phyloP scores from a whole-genome alignment of 2,113 vertebrate species.

The Pseudopipra pipra region DNA sequence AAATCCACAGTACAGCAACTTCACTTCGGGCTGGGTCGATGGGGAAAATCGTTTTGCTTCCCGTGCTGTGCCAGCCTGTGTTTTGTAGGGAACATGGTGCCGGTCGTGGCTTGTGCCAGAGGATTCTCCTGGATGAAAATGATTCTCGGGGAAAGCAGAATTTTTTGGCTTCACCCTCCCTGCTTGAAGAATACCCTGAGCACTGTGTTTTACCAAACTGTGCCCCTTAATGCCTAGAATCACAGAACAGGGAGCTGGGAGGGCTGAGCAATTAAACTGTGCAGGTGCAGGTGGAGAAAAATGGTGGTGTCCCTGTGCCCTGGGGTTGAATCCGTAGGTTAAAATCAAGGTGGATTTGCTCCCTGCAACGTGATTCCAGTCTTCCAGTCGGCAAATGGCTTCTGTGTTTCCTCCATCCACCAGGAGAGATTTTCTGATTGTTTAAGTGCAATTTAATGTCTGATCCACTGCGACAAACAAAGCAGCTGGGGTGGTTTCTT shows the following conservation, averaged over 20 bases:
- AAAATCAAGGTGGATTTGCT: not conserved
- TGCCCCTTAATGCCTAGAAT: not conserved
- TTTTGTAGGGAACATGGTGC: not conserved
- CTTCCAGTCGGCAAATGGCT: not conserved
- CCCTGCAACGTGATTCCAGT: not conserved
- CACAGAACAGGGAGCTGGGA: not conserved
- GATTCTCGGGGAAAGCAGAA: not conserved
- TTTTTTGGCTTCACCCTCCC: not conserved
- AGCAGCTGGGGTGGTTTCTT: not conserved
- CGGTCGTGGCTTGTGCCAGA: not conserved
- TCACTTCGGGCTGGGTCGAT: accelerated
- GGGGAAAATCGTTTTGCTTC: not conserved
- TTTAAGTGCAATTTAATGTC: not conserved
- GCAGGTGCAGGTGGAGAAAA: not conserved
- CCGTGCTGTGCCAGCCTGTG: accelerated
- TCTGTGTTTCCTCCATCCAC: not conserved
- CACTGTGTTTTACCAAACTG: not conserved
- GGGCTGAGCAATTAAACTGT: not conserved
- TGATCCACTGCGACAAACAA: not conserved
- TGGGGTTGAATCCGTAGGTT: not conserved
- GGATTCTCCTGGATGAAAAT: not conserved
- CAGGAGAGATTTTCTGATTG: no score
- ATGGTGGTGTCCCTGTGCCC: not conserved
- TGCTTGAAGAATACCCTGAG: not conserved
- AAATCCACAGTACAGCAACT: not conserved